A percentile compares a stretch with the other conserved stretches of the same genome.
Conservation (phyloP, 2,113 vertebrate species). For the Campylomormyrus numenius region DNA sequence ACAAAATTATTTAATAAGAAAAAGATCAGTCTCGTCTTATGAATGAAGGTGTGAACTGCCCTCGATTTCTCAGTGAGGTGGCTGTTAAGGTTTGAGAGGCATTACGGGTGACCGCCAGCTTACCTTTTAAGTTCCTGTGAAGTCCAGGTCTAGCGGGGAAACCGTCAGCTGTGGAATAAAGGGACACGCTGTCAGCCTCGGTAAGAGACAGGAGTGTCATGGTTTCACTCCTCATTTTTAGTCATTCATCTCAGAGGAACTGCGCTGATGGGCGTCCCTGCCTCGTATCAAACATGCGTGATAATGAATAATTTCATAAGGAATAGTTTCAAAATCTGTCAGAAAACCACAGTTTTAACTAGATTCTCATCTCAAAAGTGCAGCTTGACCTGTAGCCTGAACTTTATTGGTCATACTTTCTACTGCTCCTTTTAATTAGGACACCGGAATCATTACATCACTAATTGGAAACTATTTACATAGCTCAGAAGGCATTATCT, state of each 20-base stretch:
- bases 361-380: neutral
- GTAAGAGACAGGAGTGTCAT: neutral
- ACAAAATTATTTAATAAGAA: neutral
- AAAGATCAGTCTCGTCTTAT: neutral
- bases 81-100: neutral
- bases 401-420: neutral
- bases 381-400: neutral
- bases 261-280: neutral
- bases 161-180: constrained; percentile 55
- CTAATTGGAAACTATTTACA: neutral
- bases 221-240: neutral
- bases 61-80: neutral
- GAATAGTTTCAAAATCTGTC: neutral
- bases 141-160: constrained; percentile 64
- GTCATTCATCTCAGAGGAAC: neutral
- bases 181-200: neutral
- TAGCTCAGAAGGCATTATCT: neutral
- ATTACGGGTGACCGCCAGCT: neutral
- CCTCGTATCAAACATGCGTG: neutral
- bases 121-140: constrained; percentile 65
- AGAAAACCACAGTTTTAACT: neutral
- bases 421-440: neutral
- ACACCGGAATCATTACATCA: neutral
- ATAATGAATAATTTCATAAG: neutral
- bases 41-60: neutral